Percentiles rank a stretch among this genome's conserved stretches.
Conservation (phyloP, 2,888 invertebrate species). For the Steinernema carpocapsae region DNA sequence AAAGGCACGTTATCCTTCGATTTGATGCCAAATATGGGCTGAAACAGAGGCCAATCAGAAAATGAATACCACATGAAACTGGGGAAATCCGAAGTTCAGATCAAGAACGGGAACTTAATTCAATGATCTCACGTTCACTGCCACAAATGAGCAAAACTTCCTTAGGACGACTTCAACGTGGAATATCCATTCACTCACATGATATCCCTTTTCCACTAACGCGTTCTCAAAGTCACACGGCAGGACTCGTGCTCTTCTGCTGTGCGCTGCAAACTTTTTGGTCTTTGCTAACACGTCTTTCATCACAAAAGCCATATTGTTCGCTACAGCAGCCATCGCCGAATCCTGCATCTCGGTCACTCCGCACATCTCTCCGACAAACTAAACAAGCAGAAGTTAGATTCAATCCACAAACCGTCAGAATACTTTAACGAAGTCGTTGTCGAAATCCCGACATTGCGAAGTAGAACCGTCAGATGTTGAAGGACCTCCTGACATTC, state of each 20-base stretch:
- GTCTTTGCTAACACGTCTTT: not conserved
- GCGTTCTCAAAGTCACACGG: conserved; percentile 21
- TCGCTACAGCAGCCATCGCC: conserved; percentile 39
- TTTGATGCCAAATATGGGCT: conserved; percentile 45
- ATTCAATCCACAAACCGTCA: conserved; percentile 4
- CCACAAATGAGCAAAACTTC: too few relatives aligned
- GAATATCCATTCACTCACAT: not conserved
- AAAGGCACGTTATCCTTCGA: conserved; percentile 35
- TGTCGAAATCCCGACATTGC: conserved; percentile 21
- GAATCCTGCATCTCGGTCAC: conserved; percentile 42
- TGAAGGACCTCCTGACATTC: conserved; percentile 11
- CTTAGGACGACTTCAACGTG: too few relatives aligned
- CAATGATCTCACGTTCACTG: too few relatives aligned
- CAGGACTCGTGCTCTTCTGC: conserved; percentile 2
- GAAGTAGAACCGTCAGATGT: not conserved
- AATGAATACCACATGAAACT: too few relatives aligned
- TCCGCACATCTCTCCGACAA: conserved; percentile 46
- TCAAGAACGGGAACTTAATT: too few relatives aligned
- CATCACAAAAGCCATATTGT: not conserved
- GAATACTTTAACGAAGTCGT: not conserved
- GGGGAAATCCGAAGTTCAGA: too few relatives aligned
- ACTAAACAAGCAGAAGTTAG: conserved; percentile 35
- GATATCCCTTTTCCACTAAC: conserved; percentile 5
- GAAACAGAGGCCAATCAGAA: not conserved
- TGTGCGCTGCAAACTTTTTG: conserved; percentile 16